A percentile compares a stretch with the other conserved stretches of the same genome.
phyloP scores from a whole-genome alignment of 1,140 invertebrate species.

The Calephelis virginiensis region DNA sequence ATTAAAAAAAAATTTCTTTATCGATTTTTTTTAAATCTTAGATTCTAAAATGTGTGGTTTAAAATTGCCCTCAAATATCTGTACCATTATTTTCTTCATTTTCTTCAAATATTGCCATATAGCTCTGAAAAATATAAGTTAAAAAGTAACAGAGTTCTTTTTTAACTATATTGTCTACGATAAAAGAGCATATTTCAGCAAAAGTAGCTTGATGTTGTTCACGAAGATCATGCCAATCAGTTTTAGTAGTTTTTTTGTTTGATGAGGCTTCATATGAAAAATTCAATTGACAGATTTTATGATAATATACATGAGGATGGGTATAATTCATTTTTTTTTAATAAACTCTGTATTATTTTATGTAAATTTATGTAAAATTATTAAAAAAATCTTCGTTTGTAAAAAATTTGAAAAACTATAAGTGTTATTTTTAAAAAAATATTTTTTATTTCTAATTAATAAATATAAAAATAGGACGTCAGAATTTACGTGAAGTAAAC shows the following conservation, averaged over 20 bases:
- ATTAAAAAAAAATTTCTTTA: not conserved
- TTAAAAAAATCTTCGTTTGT: no score
- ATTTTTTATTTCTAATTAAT: no score
- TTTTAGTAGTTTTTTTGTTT: not conserved
- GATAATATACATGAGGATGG: not conserved
- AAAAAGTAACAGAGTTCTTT: not conserved
- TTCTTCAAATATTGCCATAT: not conserved
- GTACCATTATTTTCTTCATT: not conserved
- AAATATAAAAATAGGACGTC: no score
- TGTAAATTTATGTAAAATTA: no score
- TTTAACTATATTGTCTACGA: not conserved
- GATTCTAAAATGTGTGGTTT: not conserved
- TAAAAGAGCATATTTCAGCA: not conserved
- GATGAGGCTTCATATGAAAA: not conserved
- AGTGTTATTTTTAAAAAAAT: no score
- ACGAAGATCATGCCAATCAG: slow-evolving; percentile 7
- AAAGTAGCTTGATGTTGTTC: not conserved
- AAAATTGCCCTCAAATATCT: not conserved
- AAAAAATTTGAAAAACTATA: no score
- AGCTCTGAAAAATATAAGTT: not conserved
- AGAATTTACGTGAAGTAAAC: no score
- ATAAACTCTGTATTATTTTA: not conserved
- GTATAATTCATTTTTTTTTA: not conserved
- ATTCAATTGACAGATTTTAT: not conserved
- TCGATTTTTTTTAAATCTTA: not conserved